Percentiles rank a stretch among this genome's conserved stretches.
These are phyloP conservation scores for Botia kubotai DNA, from an alignment of 2,797 vertebrate species.

Conservation along the genomic window DNA sequence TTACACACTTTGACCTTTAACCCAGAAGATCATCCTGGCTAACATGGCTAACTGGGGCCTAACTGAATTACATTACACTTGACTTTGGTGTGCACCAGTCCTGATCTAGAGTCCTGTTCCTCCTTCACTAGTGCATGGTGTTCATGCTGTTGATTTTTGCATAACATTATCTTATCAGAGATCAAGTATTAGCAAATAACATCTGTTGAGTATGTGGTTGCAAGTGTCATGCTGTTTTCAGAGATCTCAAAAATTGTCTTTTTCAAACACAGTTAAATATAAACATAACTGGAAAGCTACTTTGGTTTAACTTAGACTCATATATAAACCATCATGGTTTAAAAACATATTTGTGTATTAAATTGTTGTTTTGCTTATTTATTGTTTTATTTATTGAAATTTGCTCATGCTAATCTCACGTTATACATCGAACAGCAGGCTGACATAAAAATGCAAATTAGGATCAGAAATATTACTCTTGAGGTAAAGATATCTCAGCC, in stretches of 20 bases:
- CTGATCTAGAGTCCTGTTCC: too few relatives aligned
- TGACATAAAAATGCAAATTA: background rate
- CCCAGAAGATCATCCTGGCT: background rate
- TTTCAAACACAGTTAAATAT: too few relatives aligned
- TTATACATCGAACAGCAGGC: background rate
- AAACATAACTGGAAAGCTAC: background rate
- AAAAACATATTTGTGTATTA: background rate
- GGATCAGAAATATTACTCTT: background rate
- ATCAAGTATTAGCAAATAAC: too few relatives aligned
- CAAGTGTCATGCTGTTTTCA: too few relatives aligned
- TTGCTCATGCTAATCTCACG: background rate
- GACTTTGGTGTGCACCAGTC: too few relatives aligned
- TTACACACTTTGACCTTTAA: constrained; percentile 33
- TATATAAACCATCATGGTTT: background rate
- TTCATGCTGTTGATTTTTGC: too few relatives aligned
- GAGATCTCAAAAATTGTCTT: too few relatives aligned
- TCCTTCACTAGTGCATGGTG: too few relatives aligned
- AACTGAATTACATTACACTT: too few relatives aligned
- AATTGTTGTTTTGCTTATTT: background rate
- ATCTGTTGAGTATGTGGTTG: too few relatives aligned
- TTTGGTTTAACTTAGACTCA: background rate
- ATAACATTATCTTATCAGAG: too few relatives aligned
- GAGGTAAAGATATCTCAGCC: background rate
- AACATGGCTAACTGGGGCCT: constrained; percentile 19
- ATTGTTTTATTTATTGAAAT: background rate